These are phyloP conservation scores for Microctenopoma stevenorrisi DNA, from an alignment of 2,797 vertebrate genomes.

Conservation along the genomic window DNA sequence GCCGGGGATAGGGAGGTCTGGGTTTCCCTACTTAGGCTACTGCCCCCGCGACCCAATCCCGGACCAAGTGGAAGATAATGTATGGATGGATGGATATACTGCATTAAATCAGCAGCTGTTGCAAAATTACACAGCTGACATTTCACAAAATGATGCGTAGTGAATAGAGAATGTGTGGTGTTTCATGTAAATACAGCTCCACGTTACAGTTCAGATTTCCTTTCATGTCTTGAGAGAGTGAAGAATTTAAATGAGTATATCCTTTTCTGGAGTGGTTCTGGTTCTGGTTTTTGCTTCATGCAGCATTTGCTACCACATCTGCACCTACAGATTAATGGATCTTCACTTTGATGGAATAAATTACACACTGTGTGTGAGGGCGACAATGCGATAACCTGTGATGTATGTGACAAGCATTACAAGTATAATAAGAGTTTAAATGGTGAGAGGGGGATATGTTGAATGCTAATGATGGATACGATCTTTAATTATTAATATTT, in stretches of 20 bases:
- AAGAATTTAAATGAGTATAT: background rate
- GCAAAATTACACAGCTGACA: too few species aligned
- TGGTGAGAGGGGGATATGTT: background rate
- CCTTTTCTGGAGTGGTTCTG: background rate
- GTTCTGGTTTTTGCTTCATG: background rate
- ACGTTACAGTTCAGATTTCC: too few species aligned
- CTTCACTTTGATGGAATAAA: constrained; percentile 28
- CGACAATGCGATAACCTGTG: constrained; percentile 1
- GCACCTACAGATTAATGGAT: constrained; percentile 23
- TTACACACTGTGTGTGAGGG: constrained; percentile 4
- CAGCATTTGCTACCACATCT: background rate
- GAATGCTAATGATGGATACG: background rate
- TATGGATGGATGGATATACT: too few species aligned
- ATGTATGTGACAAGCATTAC: constrained; percentile 8
- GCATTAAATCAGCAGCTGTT: too few species aligned
- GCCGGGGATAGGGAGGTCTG: too few species aligned
- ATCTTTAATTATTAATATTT: too few species aligned
- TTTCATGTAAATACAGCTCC: too few species aligned
- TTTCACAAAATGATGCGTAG: too few species aligned
- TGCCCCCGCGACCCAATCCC: too few species aligned
- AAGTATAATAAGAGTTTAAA: background rate
- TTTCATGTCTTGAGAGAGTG: background rate
- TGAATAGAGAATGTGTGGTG: too few species aligned
- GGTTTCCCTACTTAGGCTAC: too few species aligned
- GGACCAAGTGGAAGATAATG: too few species aligned